Evolutionary conservation across 2,797 vertebrate species (phyloP).

Genomic region (Pantherophis vulpinus): DNA sequence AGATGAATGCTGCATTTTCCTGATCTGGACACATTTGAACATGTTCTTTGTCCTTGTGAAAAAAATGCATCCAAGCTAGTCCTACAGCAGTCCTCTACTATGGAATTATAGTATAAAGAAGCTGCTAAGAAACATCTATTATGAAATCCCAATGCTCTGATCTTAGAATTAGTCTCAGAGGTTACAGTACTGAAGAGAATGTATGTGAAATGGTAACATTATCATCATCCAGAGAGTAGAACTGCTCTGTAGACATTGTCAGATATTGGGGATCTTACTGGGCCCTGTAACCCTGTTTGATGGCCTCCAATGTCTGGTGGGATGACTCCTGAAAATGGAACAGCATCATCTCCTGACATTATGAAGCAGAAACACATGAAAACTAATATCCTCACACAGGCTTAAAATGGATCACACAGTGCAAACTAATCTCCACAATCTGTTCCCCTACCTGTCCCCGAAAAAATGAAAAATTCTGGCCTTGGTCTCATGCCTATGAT

Average conservation of each 20-base stretch:
- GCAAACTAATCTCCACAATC: background rate
- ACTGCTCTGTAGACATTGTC: background rate
- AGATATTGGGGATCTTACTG: background rate
- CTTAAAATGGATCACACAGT: background rate
- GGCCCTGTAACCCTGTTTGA: background rate
- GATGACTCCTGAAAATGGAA: background rate
- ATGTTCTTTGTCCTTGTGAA: background rate
- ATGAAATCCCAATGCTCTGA: background rate
- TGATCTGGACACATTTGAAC: background rate
- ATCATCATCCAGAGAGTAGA: background rate
- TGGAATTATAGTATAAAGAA: background rate
- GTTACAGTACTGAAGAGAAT: background rate
- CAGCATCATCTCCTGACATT: background rate
- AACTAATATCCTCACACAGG: background rate
- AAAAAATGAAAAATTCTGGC: background rate
- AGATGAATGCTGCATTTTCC: background rate
- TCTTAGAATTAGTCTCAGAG: background rate
- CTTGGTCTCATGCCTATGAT: background rate
- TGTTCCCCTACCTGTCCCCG: background rate
- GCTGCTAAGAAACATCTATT: background rate
- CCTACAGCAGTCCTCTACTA: background rate
- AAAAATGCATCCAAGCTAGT: background rate
- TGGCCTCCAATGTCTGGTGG: background rate
- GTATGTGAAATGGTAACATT: background rate
- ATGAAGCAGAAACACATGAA: background rate